These are phyloP conservation scores for Salmo trutta DNA, from an alignment of 2,797 vertebrate genomes.

Conservation along the genomic window DNA sequence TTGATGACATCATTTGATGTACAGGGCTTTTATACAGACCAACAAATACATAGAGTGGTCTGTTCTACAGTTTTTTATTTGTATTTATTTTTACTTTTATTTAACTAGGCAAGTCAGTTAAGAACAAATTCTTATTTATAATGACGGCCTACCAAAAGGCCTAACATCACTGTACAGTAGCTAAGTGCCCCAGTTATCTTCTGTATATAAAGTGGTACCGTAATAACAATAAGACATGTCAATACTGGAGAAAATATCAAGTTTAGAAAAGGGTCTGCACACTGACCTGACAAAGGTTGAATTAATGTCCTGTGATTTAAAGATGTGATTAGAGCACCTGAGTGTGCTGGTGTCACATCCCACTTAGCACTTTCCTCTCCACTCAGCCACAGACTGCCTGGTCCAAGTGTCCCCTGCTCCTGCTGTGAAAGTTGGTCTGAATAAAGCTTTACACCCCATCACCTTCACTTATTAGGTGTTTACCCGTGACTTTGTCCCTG, in stretches of 20 bases:
- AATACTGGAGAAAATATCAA: neutral
- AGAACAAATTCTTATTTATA: no score
- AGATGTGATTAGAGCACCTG: neutral
- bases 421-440: neutral
- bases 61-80: neutral
- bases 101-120: no score
- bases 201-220: neutral
- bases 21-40: neutral
- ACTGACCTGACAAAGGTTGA: neutral
- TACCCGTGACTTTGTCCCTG: neutral
- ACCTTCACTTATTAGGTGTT: neutral
- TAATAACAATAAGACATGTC: neutral
- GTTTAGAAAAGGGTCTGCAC: slow-evolving; percentile 6
- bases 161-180: slow-evolving; percentile 39
- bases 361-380: neutral
- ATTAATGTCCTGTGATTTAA: neutral
- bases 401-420: neutral
- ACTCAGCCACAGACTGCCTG: neutral
- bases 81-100: no score
- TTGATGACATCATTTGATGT: neutral
- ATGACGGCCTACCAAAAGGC: slow-evolving; percentile 59
- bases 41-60: neutral
- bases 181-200: neutral
- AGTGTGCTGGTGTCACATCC: neutral
- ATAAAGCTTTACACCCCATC: neutral